Base-by-base conservation (phyloP, 1,140 invertebrate species). In the Notospermus geniculatus region DNA sequence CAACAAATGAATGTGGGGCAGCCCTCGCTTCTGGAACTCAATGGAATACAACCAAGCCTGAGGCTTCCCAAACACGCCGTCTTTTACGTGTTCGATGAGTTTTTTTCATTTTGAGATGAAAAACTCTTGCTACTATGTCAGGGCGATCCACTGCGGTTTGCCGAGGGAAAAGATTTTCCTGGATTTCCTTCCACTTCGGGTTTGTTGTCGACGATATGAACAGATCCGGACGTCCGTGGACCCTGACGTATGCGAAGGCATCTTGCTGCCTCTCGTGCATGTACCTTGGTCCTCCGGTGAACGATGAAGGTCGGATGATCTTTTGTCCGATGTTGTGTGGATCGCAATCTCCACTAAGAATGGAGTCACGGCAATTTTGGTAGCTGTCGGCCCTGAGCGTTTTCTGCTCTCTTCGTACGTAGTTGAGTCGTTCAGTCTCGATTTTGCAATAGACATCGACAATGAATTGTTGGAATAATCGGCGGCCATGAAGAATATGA, bases 141-240 rank as follows among this genome's bases (percentile, higher is more conserved):
- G 80, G 79, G 19, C 80, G 46, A 72, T 83, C 74, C 19, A 59
- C 25, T 2, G 72, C 13, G 52, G 36, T 60, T 71, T 82, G 66
- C 5, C 62, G 46, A 46, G 64, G 60, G 5, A 69, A 58, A 52
- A 84, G 63, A 15, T 67, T 53, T 23, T 70, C 45, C 56, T 39
- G 53, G 13, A 84, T 82, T 64, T 86, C 79, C 1, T 28, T 32
- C 84, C 84, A 87, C 54, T 65, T 80, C 65, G 70, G 81, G 78
- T 82, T 86, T 56, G 73, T 81, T n/a, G 84, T 85, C 25, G 85
- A 80, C 27, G 82, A 85, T 27, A 84, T 78, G 58, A 85, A 84
- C 1, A 82, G 61, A 61, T 77, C 71, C 22, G 81, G 80, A 28
- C 72, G 68, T 17, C 84, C 84, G 73, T 74, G 81, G 29, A 70